Evolutionary conservation across 2,797 vertebrate species (phyloP).

Genomic region (Sardinella longiceps): DNA sequence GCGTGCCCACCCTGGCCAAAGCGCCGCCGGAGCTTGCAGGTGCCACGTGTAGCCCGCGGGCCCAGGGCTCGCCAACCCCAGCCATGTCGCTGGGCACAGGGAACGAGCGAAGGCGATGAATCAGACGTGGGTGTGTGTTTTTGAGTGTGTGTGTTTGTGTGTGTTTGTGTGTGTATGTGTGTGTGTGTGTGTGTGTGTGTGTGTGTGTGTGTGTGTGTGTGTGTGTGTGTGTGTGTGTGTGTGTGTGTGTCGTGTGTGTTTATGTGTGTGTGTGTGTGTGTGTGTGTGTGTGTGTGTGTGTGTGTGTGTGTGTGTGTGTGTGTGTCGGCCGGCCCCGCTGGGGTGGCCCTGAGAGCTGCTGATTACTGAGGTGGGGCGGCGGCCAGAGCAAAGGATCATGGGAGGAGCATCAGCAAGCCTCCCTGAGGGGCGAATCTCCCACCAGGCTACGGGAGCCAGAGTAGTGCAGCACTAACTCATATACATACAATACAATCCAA

Average conservation of each 20-base stretch:
- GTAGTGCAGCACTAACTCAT: background rate
- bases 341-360: background rate
- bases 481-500: background rate
- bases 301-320: too few species aligned
- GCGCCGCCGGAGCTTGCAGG: constrained; percentile 53
- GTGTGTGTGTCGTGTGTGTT: too few species aligned
- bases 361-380: background rate
- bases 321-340: background rate
- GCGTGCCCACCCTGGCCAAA: background rate
- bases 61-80: constrained; percentile 48
- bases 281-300: too few species aligned
- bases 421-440: background rate
- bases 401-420: background rate
- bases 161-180: too few species aligned
- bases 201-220: too few species aligned
- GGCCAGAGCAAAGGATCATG: constrained; percentile 8
- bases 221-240: too few species aligned
- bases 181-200: too few species aligned
- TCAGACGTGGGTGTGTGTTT: too few species aligned
- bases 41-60: constrained; percentile 35
- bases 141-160: too few species aligned
- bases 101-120: background rate
- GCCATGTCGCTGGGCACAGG: background rate
- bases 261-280: too few species aligned
- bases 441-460: background rate